Base-by-base conservation (phyloP, 2,113 vertebrate species). In the Piprites chloris region DNA sequence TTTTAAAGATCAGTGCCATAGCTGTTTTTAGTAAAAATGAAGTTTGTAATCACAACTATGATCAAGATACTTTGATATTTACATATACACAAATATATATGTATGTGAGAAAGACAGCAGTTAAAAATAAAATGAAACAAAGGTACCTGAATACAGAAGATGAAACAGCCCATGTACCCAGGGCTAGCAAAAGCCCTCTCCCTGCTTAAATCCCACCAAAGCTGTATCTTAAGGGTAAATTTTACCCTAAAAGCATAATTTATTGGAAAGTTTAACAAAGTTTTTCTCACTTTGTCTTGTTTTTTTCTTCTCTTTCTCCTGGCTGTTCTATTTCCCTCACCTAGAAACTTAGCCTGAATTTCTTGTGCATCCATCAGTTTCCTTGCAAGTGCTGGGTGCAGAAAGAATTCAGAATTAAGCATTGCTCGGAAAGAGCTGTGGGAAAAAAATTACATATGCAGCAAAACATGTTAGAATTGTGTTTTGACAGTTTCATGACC, bases 1-100 rank as follows among this genome's bases (percentile, higher is more conserved):
- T 96, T 97, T 98, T 98, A 98, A 98, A 98, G 97, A 97, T 97
- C 78, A 80, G 95, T 97, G 95, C 89, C 94, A 61, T 96, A 71
- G 97, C 95, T 97, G 93, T 97, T 98, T 97, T 97, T 67, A 72
- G 96, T 71, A 89, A 89, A 93, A 52, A 76, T 77, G 76, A 94
- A 94, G 93, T 95, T 98, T 77, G 76, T 96, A 98, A 96, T 98
- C 96, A 98, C 97, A 98, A 95, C 96, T 93, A 53, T 84, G 96
- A 98, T 96, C 94, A 78, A 97, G 97, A 93, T 96, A 91, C 88
- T 94, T 94, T 87, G 94, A 91, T 85, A 97, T 97, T 97, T 96
- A 63, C 78, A 81, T 87, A 78, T 71, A 80, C 16, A 46, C 80
- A 37, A 11, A 63, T 42, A 76, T 76, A 85, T 14, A 47, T 35